These are phyloP conservation scores for Sinohyriopsis cumingii DNA, from an alignment of 2,888 invertebrate species.

Conservation along the genomic window DNA sequence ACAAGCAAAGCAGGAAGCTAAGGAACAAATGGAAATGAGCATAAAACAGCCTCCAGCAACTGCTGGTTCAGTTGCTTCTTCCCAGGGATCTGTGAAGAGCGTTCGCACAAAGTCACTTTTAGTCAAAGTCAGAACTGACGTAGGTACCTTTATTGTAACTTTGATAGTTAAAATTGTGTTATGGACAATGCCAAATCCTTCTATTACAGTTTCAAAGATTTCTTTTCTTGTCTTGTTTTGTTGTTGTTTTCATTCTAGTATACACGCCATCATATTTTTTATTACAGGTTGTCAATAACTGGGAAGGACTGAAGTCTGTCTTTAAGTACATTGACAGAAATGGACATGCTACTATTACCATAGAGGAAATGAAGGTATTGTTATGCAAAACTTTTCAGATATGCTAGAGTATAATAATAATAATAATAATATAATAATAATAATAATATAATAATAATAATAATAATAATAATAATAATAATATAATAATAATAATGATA, in stretches of 20 bases:
- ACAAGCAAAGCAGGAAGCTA: conserved; percentile 20
- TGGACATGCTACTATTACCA: conserved; percentile 43
- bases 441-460: too few relatives aligned
- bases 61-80: conserved; percentile 19
- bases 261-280: not conserved
- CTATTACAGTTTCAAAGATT: too few relatives aligned
- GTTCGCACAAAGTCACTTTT: conserved; percentile 40
- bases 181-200: too few relatives aligned
- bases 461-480: too few relatives aligned
- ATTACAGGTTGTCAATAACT: conserved; percentile 49
- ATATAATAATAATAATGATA: too few relatives aligned
- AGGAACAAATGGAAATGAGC: conserved; percentile 25
- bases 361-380: conserved; percentile 46
- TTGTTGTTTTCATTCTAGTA: too few relatives aligned
- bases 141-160: conserved; percentile 16
- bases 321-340: conserved; percentile 50
- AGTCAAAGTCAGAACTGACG: conserved; percentile 45
- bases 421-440: too few relatives aligned
- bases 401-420: too few relatives aligned
- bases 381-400: not conserved
- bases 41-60: conserved; percentile 16
- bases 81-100: conserved; percentile 37
- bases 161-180: too few relatives aligned
- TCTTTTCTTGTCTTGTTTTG: too few relatives aligned
- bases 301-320: conserved; percentile 53